Base-by-base conservation (phyloP, 2,888 invertebrate genomes). In the Synanthedon tipuliformis region DNA sequence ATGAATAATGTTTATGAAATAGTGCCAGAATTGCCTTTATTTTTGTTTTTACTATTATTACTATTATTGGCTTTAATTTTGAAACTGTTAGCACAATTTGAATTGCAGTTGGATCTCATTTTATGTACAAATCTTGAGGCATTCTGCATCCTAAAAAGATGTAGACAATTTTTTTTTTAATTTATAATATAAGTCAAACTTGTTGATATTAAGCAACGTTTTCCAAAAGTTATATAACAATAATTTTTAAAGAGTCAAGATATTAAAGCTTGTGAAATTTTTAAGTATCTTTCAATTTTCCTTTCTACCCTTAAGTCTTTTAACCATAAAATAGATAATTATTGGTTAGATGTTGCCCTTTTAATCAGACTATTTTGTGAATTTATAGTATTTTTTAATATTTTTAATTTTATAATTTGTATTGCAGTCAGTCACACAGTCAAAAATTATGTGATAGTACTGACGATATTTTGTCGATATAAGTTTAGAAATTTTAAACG, bases 21-120 rank as follows among this genome's bases (percentile, higher is more conserved):
- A 56, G 67, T 69, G 72, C 73, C 77, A 75, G 71, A 72, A 73
- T 75, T 75, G 78, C 77, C 75, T 77, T 45, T 45, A 45, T 13
- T 57, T 58, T 56, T 58, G 34, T 52, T 55, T 57, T 58, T 52
- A 54, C 54, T n/a, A 53, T 54, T 53, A 55, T 51, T 34, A 53
- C 54, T 56, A 40, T 50, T 52, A 34, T 52, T 52, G 45, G 13
- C 15, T 45, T 45, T 45, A 45, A 45, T 45, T 45, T 45, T n/a
- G 45, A 45, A 13, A 13, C 15, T 13, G 13, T 45, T 13, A 45
- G 45, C 45, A 45, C 45, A 45, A 45, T 45, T 45, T 60, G 59
- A 67, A 69, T 66, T 62, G 57, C 60, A 65, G 75, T 77, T 71
- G 69, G 81, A 83, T 82, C 81, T 81, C 81, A 76, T 66, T 58